phyloP scores from a whole-genome alignment of 2,113 vertebrate species.

The Spea multiplicata region DNA sequence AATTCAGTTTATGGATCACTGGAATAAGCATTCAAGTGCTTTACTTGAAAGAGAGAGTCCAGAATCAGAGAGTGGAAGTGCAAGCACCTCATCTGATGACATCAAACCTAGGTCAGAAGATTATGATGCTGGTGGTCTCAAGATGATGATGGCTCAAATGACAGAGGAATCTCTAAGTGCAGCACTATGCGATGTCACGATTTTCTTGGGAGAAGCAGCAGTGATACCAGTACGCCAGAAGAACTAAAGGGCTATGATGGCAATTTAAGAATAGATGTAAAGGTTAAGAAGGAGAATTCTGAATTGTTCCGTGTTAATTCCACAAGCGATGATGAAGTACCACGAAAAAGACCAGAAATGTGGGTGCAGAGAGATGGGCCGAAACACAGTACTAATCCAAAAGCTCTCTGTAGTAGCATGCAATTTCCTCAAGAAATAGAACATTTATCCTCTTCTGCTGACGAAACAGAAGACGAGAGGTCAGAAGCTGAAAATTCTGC shows the following conservation, averaged over 20 bases:
- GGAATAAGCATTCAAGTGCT: conserved; percentile 63
- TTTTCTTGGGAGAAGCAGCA: conserved; percentile 94
- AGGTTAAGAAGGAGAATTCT: conserved; percentile 75
- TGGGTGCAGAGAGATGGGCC: conserved; percentile 71
- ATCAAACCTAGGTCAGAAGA: conserved; percentile 97
- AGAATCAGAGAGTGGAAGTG: conserved; percentile 88
- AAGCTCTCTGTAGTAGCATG: conserved; percentile 54
- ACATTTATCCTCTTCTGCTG: conserved; percentile 85
- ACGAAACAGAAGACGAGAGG: conserved; percentile 88
- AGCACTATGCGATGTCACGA: conserved; percentile 91
- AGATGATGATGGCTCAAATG: conserved; percentile 91
- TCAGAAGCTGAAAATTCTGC: conserved; percentile 82
- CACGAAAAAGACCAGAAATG: conserved; percentile 69
- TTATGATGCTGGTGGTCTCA: conserved; percentile 96
- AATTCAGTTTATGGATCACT: conserved; percentile 73
- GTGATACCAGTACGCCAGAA: conserved; percentile 96
- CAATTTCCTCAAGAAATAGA: conserved; percentile 70
- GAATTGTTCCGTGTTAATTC: conserved; percentile 78
- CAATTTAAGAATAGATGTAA: conserved; percentile 86
- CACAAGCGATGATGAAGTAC: conserved; percentile 88
- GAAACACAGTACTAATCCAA: conserved; percentile 58
- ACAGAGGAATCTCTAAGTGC: conserved; percentile 88
- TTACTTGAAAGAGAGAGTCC: conserved; percentile 83
- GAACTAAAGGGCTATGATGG: conserved; percentile 90
- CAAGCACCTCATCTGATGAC: conserved; percentile 93